A percentile compares a stretch with the other conserved stretches of the same genome.
These are phyloP conservation scores for Leptinotarsa defecta DNA, from an alignment of 1,140 invertebrate genomes.

Conservation along the genomic window DNA sequence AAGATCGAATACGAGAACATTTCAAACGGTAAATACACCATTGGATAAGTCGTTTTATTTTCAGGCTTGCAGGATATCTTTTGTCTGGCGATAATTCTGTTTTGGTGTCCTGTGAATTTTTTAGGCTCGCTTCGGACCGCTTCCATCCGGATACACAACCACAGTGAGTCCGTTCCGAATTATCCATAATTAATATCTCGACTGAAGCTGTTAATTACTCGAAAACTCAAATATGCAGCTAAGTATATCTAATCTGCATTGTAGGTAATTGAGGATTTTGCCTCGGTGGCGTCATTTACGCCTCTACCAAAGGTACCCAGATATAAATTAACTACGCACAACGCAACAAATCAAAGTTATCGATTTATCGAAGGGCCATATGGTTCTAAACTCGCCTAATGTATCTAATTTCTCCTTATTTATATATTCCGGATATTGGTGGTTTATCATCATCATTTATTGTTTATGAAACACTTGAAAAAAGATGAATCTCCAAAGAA, in stretches of 20 bases:
- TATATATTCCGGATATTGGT: too few species aligned
- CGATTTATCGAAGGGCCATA: too few species aligned
- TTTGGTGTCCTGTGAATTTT: constrained; percentile 10
- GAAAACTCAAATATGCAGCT: background rate
- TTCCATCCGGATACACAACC: background rate
- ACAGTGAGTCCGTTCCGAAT: constrained; percentile 18
- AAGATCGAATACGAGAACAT: constrained; percentile 93
- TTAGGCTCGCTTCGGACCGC: constrained; percentile 3
- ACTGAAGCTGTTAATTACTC: background rate
- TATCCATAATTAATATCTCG: background rate
- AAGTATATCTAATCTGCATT: background rate
- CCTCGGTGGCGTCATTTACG: background rate
- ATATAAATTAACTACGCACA: background rate
- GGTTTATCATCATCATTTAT: too few species aligned
- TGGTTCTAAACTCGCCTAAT: too few species aligned
- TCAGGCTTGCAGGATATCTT: background rate
- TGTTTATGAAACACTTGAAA: too few species aligned
- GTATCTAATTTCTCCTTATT: too few species aligned
- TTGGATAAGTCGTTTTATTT: constrained; percentile 15
- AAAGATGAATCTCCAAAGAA: too few species aligned
- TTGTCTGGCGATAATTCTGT: background rate
- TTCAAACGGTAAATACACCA: constrained; percentile 85
- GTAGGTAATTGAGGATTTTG: background rate
- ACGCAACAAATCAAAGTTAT: background rate
- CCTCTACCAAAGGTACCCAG: background rate